Base-by-base conservation (phyloP, 1,140 invertebrate genomes). In the Drosophila navojoa region DNA sequence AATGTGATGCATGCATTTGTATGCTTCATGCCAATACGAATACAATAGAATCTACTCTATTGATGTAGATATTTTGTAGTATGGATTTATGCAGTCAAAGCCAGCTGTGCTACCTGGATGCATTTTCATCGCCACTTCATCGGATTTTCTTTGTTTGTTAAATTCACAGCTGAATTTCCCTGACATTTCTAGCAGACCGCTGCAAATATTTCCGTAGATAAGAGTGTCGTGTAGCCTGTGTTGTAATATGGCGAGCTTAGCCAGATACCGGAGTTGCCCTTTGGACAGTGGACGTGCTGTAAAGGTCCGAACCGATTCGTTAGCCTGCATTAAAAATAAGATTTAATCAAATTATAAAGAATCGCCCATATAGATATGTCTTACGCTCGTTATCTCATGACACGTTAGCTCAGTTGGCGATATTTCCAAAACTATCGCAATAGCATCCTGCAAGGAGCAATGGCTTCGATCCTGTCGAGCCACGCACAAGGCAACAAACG, bases 401-500 rank as follows among this genome's bases (percentile, higher is more conserved):
- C 80, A 84, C 2, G 53, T 52, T 3, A 84, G 57, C 13, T 76
- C 69, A 4, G 52, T 47, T 13, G 66, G 13, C 3, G 71, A 32
- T 11, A 85, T 29, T 9, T 64, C 16, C 6, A 85, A 55, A 1
- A 69, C 40, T 4, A 62, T 29, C 15, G 70, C 55, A 62, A 86
- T 78, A n/a, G 81, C 71, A 15, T 81, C 71, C 9, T 50, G 29
- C 27, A 85, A 22, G 1, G 62, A 49, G 16, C 49, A 62, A 2
- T 63, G 47, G 10, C 11, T 42, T 4, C 44, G 52, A 7, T 78
- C 49, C 10, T 53, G 25, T 1, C 78, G 62, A 5, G 53, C 68
- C 11, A 86, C 13, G 47, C 81, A 81, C 9, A 77, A 11, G 0
- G 55, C 67, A 1, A 85, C 77, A 29, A 85, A 86, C 1, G 77